phyloP scores from a whole-genome alignment of 2,888 invertebrate genomes.

The Diarsia dahlii region DNA sequence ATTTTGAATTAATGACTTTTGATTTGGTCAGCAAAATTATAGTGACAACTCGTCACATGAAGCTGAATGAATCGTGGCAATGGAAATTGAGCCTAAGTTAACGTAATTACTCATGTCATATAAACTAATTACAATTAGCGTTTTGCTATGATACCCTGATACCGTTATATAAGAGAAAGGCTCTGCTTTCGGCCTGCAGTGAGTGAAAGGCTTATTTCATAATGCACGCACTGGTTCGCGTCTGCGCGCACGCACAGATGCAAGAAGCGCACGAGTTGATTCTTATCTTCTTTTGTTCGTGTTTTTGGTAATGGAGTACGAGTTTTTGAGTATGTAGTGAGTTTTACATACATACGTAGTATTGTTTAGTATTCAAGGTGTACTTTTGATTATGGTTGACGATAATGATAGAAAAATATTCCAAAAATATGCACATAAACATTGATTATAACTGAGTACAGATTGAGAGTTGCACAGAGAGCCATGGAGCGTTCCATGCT shows the following conservation, averaged over 20 bases:
- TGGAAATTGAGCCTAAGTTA: neutral
- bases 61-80: too few species aligned
- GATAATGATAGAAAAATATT: neutral
- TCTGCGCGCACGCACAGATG: slow-evolving; percentile 51
- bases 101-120: slow-evolving; percentile 55
- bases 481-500: too few species aligned
- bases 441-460: neutral
- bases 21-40: too few species aligned
- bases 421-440: too few species aligned
- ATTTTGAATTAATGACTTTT: too few species aligned
- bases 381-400: neutral
- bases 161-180: slow-evolving; percentile 73
- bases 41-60: too few species aligned
- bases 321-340: neutral
- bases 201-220: slow-evolving; percentile 72
- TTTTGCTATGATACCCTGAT: slow-evolving; percentile 55
- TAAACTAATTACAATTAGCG: slow-evolving; percentile 58
- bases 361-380: neutral
- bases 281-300: slow-evolving; percentile 38
- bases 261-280: slow-evolving; percentile 57
- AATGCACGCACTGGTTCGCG: slow-evolving; percentile 69
- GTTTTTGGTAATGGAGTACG: slow-evolving; percentile 29
- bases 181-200: slow-evolving; percentile 70
- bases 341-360: neutral
- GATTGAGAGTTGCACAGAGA: too few species aligned